Evolutionary conservation across 2,113 vertebrate species (phyloP), one percentile per base, ranked within the genome.

Genomic region (Campylorhamphus procurvoides): DNA sequence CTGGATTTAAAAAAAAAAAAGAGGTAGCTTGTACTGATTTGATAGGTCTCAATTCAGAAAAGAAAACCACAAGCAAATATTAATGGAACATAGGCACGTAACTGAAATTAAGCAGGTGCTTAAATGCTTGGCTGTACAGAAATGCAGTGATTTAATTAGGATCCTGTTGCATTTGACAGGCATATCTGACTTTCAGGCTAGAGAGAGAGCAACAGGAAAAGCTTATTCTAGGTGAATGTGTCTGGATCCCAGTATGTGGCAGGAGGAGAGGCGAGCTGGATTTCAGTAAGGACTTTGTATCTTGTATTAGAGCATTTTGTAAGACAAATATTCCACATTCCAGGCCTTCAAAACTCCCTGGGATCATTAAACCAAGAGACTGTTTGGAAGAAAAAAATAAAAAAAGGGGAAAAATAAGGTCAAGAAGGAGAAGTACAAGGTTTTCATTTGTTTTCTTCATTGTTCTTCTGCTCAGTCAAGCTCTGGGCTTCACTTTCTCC

Each of bases 51-150:
- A 50, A 40, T 84, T 76, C 76, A 84, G 73, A 50, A 88, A 93
- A 59, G 47, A 87, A 90, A 91, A 73, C 76, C 53, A 62, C 79
- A 73, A 87, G 80, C 53, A 90, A 78, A 39, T 89, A 90, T 84
- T 84, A 93, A 62, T 83, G 49, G 66, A 83, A 68, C 49, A 1
- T 77, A 47, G 50, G 79, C 82, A 80, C 18, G 17, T 33, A 91
- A 66, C 49, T 89, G 53, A 89, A 93, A 55, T 82, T 76, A 91
- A 79, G 84, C 93, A 94, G 91, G 90, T 96, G 93, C 92, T 90
- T 86, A 84, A 88, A 62, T 81, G 55, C 60, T 84, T 90, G 86
- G 40, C 73, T 87, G 37, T 94, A 84, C 80, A 84, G 88, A 97
- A 95, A 72, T 56, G 58, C 6, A 6, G 27, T 92, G 88, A 88